Evolutionary conservation across 2,797 vertebrate species (phyloP), one percentile per base, ranked within the genome.

Genomic region (Oreonectes daqikongensis): DNA sequence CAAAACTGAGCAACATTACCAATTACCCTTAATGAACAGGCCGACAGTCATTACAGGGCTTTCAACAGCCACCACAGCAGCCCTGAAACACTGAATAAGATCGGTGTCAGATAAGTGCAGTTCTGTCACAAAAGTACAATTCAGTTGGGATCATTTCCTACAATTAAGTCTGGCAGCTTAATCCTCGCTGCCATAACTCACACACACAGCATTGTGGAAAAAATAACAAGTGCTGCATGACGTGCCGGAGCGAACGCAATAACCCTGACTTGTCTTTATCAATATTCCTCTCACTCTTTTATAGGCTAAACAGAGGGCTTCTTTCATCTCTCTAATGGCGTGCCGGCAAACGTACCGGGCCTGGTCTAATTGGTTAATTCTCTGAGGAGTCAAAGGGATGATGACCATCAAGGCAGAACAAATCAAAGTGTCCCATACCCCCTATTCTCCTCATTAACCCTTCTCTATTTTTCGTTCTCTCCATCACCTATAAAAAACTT

Each of bases 361-460:
- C 15, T 30, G 52, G 72, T 78, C 71, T 84, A 82, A 85, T 84
- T 84, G 76, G 75, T 81, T 84, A 80, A 83, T 82, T 86, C 73
- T 80, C 79, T 9, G 22, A 35, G 17, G 72, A 69, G 66, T 50
- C 22, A 69, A 78, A 38, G 46, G 67, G 71, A 69, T 70, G 81
- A 82, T 38, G 17, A 69, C 68, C 53, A 69, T 73, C 50, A 75
- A 72, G 63, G 61, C 40, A 61, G 72, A 86, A 82, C 79, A 79
- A 85, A 83, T 71, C 60, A 52, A 68, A 67, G 61, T 64, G 38
- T 35, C 65, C 15, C 20, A 75, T 30, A 14, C 38, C 40, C 40
- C 50, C 46, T 66, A n/a, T 59, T n/a, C 15, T 72, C 35, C 64
- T 38, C 42, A 50, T 65, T 24, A 46, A 14, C 50, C 55, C 70